Percentiles rank a stretch among this genome's conserved stretches.
phyloP scores from a whole-genome alignment of 2,888 invertebrate genomes.

The Anaspis maculata region DNA sequence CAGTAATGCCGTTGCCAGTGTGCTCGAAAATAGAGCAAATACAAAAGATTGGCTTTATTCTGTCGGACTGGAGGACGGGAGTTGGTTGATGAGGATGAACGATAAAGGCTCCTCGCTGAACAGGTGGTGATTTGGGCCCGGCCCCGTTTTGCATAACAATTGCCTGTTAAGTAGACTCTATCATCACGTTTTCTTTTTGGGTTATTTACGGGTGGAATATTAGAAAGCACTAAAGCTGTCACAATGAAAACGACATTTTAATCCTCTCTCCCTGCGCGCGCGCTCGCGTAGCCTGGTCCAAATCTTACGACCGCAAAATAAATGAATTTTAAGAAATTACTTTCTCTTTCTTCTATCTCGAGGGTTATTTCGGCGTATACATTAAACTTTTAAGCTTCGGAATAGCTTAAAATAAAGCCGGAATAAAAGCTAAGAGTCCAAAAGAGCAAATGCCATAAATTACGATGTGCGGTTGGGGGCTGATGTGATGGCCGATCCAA shows the following conservation, averaged over 20 bases:
- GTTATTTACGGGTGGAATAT: conserved; percentile 42
- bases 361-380: conserved; percentile 33
- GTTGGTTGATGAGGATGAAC: conserved; percentile 43
- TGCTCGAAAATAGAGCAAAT: conserved; percentile 42
- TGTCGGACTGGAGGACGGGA: conserved; percentile 38
- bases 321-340: conserved; percentile 41
- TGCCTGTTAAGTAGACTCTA: conserved; percentile 41
- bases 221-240: conserved; percentile 42
- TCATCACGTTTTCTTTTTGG: conserved; percentile 40
- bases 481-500: conserved; percentile 20
- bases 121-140: conserved; percentile 42
- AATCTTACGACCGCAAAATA: conserved; percentile 38
- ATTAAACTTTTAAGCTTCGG: conserved; percentile 32
- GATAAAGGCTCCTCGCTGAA: conserved; percentile 37
- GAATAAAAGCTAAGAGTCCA: conserved; percentile 26
- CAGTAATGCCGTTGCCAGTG: conserved; percentile 37
- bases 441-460: conserved; percentile 34
- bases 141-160: conserved; percentile 44
- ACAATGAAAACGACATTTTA: conserved; percentile 43
- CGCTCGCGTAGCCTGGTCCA: conserved; percentile 26
- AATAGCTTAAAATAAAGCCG: conserved; percentile 31
- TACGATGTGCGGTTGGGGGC: conserved; percentile 21
- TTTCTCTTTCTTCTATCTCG: conserved; percentile 31
- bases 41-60: conserved; percentile 43
- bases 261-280: no score